Conservation (phyloP, 2,797 vertebrate genomes). For the Cyclura pinguis region DNA sequence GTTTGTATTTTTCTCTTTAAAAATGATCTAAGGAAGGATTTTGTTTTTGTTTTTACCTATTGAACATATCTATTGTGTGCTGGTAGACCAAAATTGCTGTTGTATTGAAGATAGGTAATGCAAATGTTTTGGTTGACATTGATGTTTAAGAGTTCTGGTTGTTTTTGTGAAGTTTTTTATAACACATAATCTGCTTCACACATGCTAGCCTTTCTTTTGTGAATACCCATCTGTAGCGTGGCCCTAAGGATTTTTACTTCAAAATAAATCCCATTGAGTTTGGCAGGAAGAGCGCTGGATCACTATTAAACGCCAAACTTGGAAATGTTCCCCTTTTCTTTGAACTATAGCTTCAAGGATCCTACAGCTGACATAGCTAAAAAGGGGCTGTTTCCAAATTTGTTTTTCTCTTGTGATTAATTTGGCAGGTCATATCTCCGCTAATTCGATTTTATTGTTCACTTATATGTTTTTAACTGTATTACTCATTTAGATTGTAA, state of each 20-base stretch:
- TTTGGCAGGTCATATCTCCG: no score
- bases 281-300: no score
- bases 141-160: constrained; percentile 6
- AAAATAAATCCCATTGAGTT: neutral
- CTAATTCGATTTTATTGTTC: no score
- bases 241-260: neutral
- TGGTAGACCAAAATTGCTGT: constrained; percentile 23
- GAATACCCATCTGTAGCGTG: neutral
- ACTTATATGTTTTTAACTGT: no score
- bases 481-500: no score
- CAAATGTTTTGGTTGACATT: constrained; percentile 23
- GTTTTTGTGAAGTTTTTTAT: neutral
- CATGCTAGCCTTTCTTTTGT: neutral
- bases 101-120: neutral
- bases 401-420: no score
- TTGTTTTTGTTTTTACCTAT: neutral
- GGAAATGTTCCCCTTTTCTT: no score
- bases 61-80: neutral
- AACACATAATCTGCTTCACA: neutral
- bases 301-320: no score
- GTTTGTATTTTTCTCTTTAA: neutral
- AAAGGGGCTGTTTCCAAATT: no score
- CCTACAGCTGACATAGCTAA: no score
- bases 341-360: no score
- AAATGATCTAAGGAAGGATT: neutral